Conservation (phyloP, 2,888 invertebrate species). For the Anorthoa munda region DNA sequence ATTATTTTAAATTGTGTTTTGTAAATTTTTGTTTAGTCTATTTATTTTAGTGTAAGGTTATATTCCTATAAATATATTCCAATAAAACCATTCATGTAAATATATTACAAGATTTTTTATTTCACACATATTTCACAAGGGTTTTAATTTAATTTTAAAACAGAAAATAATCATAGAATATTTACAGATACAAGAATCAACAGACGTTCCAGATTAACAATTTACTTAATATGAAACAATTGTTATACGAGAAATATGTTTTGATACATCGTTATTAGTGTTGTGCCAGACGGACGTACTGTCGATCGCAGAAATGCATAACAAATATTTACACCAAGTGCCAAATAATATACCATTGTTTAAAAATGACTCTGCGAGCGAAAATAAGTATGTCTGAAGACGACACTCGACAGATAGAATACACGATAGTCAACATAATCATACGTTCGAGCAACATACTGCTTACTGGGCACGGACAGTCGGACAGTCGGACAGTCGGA, state of each 20-base stretch:
- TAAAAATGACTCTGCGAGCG: constrained; percentile 52
- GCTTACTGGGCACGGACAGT: constrained; percentile 12
- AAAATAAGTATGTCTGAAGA: constrained; percentile 53
- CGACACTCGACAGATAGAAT: constrained; percentile 34
- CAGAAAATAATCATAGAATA: constrained; percentile 84
- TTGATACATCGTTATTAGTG: constrained; percentile 55
- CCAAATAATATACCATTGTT: constrained; percentile 52
- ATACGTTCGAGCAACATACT: constrained; percentile 46
- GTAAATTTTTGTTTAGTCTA: constrained; percentile 7
- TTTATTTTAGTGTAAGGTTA: not conserved
- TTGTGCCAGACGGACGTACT: constrained; percentile 48
- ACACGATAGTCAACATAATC: constrained; percentile 42
- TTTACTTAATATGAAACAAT: constrained; percentile 80
- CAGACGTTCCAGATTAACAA: constrained; percentile 86
- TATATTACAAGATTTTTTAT: constrained; percentile 90
- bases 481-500: not conserved
- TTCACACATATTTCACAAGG: constrained; percentile 90
- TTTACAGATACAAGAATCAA: constrained; percentile 89
- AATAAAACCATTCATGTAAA: constrained; percentile 71
- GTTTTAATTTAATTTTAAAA: constrained; percentile 85
- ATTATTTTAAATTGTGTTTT: not conserved
- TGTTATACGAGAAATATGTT: constrained; percentile 65
- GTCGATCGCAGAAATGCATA: constrained; percentile 51
- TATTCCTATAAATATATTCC: constrained; percentile 48
- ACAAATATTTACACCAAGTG: constrained; percentile 65